These are phyloP conservation scores for Drosophila mercatorum DNA, from an alignment of 2,888 invertebrate genomes.

Conservation along the genomic window DNA sequence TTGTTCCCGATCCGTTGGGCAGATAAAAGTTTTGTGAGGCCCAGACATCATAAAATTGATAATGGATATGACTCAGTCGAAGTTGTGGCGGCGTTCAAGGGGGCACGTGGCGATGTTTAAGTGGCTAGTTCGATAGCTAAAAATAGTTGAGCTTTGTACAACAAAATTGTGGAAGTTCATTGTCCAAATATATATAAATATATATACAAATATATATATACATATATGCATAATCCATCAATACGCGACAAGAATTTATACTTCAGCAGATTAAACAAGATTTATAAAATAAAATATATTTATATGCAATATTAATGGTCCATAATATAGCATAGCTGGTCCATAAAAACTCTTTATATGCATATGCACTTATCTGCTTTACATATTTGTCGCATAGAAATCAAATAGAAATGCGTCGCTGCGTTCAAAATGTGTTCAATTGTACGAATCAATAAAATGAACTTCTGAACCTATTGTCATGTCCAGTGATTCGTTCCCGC, in stretches of 20 bases:
- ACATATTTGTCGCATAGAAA: not conserved
- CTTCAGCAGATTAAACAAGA: conserved; percentile 3
- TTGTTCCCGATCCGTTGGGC: conserved; percentile 19
- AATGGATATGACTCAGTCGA: conserved; percentile 38
- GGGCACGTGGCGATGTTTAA: conserved; percentile 28
- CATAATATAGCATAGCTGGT: not conserved
- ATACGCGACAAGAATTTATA: conserved; percentile 17
- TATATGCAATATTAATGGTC: conserved; percentile 12
- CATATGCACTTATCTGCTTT: not conserved
- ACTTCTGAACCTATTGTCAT: not conserved
- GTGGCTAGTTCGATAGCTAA: conserved; percentile 1
- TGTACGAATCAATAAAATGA: not conserved
- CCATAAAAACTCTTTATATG: not conserved
- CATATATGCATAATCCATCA: conserved; percentile 4
- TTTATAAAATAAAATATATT: not conserved
- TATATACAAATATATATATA: not conserved
- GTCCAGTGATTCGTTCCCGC: too few species aligned
- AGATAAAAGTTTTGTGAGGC: conserved; percentile 18
- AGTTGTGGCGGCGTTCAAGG: not conserved
- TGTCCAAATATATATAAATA: not conserved
- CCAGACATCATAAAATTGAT: conserved; percentile 32
- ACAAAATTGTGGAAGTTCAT: not conserved
- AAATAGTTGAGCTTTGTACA: not conserved
- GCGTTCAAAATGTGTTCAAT: not conserved
- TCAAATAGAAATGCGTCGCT: not conserved